Evolutionary conservation across 2,113 vertebrate species (phyloP), one percentile per base, ranked within the genome.

Genomic region (Dasyornis broadbenti): DNA sequence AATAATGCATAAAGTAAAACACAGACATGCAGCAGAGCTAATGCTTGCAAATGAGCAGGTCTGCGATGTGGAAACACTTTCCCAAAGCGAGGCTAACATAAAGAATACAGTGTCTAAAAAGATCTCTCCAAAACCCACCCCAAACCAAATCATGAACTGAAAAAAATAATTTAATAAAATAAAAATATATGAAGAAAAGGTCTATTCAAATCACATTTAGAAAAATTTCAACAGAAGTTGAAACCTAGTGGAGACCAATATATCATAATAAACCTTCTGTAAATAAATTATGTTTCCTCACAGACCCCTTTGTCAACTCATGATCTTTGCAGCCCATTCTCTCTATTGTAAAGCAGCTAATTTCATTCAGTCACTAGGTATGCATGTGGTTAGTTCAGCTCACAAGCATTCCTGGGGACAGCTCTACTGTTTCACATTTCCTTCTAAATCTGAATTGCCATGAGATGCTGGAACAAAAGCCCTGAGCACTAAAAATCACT

Each of bases 1-100:
- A 96, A 96, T 96, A 96, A 97, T 86, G 71, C 76, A 95, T 95
- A 81, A 90, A 94, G 82, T 66, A 86, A 90, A 91, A 92, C 56
- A 85, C 12, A 86, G 90, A 90, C 64, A 90, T 30, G 37, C 64
- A 81, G 85, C 76, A 90, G 72, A 94, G 88, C 50, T 94, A 93
- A 92, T 75, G 65, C 75, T 96, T 96, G 85, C 76, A 96, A 95
- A 95, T 90, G 71, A 96, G 56, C 57, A 88, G 52, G 59, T 70
- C 59, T 95, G 39, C 0, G 5, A 66, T 57, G 63, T 1, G 1
- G 76, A 93, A 96, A 92, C 28, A 52, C 79, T 76, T 88, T 94
- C 73, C 53, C 53, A 69, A 78, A 68, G 53, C 0, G 0, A 94
- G 35, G 56, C 61, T 73, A 89, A 82, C 63, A 64, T 59, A 69